These are phyloP conservation scores for Ecliptopera silaceata DNA, from an alignment of 2,888 invertebrate species.

Conservation along the genomic window DNA sequence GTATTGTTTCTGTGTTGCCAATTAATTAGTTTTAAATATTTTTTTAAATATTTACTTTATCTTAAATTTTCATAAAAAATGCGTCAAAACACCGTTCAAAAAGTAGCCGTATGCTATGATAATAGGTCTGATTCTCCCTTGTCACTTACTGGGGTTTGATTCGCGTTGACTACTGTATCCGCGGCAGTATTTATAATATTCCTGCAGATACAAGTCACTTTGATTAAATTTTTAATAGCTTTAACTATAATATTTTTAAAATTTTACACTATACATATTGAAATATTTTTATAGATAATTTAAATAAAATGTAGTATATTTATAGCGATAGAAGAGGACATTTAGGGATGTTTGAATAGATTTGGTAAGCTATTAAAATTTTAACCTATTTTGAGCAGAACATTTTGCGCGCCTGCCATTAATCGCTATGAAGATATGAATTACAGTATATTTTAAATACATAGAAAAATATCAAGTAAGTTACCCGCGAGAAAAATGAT, in stretches of 20 bases:
- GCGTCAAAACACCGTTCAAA: constrained; percentile 81
- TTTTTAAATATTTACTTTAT: constrained; percentile 52
- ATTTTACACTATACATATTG: constrained; percentile 13
- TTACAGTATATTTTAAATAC: constrained; percentile 81
- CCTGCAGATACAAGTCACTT: constrained; percentile 50
- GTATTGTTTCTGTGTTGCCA: constrained; percentile 82
- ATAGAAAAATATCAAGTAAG: constrained; percentile 81
- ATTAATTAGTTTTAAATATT: constrained; percentile 67
- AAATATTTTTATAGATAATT: constrained; percentile 20
- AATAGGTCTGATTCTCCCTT: constrained; percentile 72
- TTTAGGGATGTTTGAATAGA: background rate
- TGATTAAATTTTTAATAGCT: constrained; percentile 48
- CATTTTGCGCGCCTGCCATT: constrained; percentile 64
- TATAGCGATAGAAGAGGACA: constrained; percentile 8
- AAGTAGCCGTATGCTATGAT: constrained; percentile 80
- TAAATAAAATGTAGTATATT: constrained; percentile 27
- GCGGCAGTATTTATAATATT: constrained; percentile 57
- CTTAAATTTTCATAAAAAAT: constrained; percentile 70
- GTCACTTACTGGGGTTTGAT: constrained; percentile 70
- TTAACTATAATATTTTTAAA: constrained; percentile 17
- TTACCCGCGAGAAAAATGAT: constrained; percentile 59
- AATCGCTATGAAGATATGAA: constrained; percentile 80
- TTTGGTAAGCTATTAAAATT: constrained; percentile 37
- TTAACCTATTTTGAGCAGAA: constrained; percentile 36
- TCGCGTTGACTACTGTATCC: constrained; percentile 53